A percentile compares a stretch with the other conserved stretches of the same genome.
Evolutionary conservation across 2,113 vertebrate species (phyloP).

Genomic region (Ctenodactylus gundi): DNA sequence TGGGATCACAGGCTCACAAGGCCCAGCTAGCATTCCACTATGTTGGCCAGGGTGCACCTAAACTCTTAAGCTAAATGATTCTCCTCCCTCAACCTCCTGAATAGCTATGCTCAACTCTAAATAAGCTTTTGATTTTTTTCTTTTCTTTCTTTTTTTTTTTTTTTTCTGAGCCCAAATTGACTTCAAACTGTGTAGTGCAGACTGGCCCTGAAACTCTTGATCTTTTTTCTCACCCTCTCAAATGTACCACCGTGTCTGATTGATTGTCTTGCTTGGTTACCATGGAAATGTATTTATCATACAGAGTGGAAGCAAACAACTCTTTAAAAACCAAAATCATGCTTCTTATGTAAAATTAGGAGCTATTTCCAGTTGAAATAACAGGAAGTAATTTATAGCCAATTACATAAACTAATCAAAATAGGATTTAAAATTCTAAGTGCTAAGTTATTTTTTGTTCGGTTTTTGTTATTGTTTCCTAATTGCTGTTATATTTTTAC

Average conservation of each 20-base stretch:
- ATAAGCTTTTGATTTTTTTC: not conserved
- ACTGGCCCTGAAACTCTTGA: too few species aligned
- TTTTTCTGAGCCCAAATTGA: not conserved
- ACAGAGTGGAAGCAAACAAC: not conserved
- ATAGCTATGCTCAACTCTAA: not conserved
- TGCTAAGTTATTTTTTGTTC: too few species aligned
- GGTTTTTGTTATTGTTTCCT: too few species aligned
- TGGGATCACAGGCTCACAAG: too few species aligned
- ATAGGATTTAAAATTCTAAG: not conserved
- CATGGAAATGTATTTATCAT: not conserved
- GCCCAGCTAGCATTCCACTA: too few species aligned
- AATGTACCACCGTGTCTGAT: not conserved
- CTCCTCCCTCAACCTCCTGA: too few species aligned
- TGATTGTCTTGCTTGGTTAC: not conserved
- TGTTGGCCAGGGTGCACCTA: not conserved
- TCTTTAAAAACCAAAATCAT: not conserved
- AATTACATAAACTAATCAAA: not conserved
- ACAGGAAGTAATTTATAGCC: not conserved
- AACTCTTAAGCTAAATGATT: not conserved
- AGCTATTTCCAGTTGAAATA: not conserved
- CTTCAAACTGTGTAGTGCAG: not conserved
- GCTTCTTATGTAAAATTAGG: not conserved
- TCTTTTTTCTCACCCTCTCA: not conserved
- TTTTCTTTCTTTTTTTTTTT: not conserved
- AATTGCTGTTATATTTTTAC: too few species aligned